A percentile compares a stretch with the other conserved stretches of the same genome.
Conservation (phyloP, 64 coral and sea anemone genomes). For the Porites lutea region DNA sequence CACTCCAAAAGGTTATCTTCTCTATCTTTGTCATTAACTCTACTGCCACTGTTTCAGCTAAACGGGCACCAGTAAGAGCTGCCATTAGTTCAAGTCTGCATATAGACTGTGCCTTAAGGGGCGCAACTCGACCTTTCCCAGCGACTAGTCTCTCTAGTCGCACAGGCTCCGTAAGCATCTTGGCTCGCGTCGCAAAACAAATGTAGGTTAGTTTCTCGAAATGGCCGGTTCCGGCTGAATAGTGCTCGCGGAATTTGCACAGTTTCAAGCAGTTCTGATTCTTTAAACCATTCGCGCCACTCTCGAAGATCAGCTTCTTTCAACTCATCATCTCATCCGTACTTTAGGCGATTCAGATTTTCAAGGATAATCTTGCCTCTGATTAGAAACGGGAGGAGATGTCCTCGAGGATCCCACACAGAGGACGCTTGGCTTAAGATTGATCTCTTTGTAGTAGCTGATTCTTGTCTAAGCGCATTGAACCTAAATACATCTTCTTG, state of each 20-base stretch:
- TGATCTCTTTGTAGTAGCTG: background rate
- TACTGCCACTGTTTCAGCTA: too few species aligned
- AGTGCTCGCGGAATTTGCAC: background rate
- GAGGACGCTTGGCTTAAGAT: background rate
- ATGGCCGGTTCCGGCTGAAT: background rate
- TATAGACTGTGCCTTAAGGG: background rate
- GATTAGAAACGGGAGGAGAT: background rate
- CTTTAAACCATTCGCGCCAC: background rate
- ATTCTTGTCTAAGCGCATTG: background rate
- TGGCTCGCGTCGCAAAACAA: background rate
- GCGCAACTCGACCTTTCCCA: background rate
- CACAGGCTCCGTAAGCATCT: conserved; percentile 14
- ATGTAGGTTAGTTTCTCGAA: background rate
- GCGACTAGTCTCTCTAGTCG: background rate
- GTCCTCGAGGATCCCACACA: background rate
- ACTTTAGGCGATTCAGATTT: too few species aligned
- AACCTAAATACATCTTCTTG: too few species aligned
- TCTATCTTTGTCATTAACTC: too few species aligned
- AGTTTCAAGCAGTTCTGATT: background rate
- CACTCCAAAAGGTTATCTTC: too few species aligned
- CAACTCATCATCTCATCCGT: conserved; percentile 10
- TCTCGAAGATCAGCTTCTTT: conserved; percentile 3
- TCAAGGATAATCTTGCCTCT: too few species aligned
- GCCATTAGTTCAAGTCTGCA: too few species aligned
- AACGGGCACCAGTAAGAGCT: too few species aligned